A percentile compares a stretch with the other conserved stretches of the same genome.
Conservation (phyloP, 2,113 vertebrate species). For the Perca schrenkii region DNA sequence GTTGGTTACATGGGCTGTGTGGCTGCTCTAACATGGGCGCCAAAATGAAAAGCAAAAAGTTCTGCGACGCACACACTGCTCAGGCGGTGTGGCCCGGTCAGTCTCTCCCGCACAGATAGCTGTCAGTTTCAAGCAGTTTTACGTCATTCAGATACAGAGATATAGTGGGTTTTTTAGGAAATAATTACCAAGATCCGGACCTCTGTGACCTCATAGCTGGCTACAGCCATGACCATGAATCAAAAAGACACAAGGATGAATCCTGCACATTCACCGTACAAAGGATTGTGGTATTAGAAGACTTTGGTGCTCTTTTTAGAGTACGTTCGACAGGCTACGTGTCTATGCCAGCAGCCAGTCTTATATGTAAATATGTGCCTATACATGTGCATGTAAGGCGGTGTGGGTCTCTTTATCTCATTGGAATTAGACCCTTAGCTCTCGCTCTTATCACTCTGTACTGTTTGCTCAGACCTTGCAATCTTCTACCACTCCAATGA, state of each 20-base stretch:
- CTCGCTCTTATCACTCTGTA: constrained; percentile 77
- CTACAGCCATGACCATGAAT: not conserved
- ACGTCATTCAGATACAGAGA: no score
- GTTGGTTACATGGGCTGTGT: no score
- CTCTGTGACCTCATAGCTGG: no score
- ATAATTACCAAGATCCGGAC: no score
- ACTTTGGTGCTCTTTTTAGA: not conserved
- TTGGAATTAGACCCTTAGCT: constrained; percentile 87
- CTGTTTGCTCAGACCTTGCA: constrained; percentile 84
- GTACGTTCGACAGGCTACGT: not conserved
- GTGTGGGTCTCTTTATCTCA: constrained; percentile 76
- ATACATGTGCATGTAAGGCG: constrained; percentile 22
- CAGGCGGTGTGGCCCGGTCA: no score
- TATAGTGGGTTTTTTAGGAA: no score
- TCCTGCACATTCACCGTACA: not conserved
- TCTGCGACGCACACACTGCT: no score
- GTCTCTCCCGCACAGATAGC: no score
- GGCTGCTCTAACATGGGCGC: no score
- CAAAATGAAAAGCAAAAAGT: no score
- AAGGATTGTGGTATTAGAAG: not conserved
- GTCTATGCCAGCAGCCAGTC: not conserved
- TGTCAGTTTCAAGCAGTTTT: no score
- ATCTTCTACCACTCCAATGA: constrained; percentile 72
- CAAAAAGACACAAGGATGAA: not conserved
- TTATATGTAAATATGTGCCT: constrained; percentile 25